Evolutionary conservation across 92 coral and sea anemone species (phyloP), one percentile per base, ranked within the genome.

Genomic region (Zoanthus solanderi): DNA sequence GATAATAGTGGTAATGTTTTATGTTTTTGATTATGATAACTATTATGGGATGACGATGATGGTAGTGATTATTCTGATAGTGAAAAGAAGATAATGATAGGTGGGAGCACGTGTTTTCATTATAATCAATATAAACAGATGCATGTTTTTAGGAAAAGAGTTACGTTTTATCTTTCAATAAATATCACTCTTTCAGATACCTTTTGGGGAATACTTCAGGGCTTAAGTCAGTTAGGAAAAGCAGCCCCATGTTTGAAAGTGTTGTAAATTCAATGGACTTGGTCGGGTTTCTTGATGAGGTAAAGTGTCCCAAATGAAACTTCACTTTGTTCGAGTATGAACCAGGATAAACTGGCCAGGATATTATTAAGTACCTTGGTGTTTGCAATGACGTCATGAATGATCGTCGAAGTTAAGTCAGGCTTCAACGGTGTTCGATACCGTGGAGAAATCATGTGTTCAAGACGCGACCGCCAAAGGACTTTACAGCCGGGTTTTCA

Each of bases 281-380:
- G 76, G 98, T 94, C 28, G 98, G 98, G 17, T 94, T 94, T 73
- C 91, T 89, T 9, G 98, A 94, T 17, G 98, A 94, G 98, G 98
- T 94, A 91, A 63, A 1, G 42, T 37, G 4, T 37, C 3, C 4
- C 42, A 0, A 37, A 37, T 37, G 42, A 37, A 37, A 37, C 42
- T 37, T 37, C 23, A 1, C 42, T 37, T 37, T 37, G 42, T 37
- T 37, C 42, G 42, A 37, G 42, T 37, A 1, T 37, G 42, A 37
- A 37, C 1, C 3, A 3, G 42, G 42, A 34, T 34, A 34, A 34
- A 37, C 42, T 37, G 42, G 42, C 42, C 42, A 37, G 42, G 42
- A 37, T 37, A 37, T 37, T 37, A 37, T 37, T 37, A 37, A 37
- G 2, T 0, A 37, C 4, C 2, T 2, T 4, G 42, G 42, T 37